These are phyloP conservation scores for Ginglymostoma cirratum DNA, from an alignment of 2,113 vertebrate genomes.

Conservation along the genomic window DNA sequence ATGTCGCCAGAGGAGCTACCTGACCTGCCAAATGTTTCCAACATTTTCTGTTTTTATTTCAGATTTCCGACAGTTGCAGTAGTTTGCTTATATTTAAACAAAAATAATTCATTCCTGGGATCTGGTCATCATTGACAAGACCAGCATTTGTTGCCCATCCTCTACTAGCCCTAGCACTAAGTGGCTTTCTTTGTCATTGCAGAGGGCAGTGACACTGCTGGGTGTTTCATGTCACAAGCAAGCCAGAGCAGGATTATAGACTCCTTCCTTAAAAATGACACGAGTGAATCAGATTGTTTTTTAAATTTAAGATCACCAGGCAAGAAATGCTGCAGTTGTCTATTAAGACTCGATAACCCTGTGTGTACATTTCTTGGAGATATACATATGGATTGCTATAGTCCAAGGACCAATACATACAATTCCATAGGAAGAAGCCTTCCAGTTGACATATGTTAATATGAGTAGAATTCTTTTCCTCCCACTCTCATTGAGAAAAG, in stretches of 20 bases:
- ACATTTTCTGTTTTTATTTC: not conserved
- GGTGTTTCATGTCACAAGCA: no score
- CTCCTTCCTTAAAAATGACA: no score
- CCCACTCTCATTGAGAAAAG: not conserved
- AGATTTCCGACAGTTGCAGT: not conserved
- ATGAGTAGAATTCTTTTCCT: not conserved
- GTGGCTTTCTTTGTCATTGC: no score
- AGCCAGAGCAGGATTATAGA: no score
- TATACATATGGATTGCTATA: not conserved
- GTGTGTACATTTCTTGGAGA: not conserved
- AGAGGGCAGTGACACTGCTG: no score
- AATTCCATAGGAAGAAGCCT: not conserved
- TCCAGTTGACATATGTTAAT: not conserved
- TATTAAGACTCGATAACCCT: not conserved
- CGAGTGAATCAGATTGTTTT: no score
- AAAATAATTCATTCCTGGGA: no score
- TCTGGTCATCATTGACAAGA: no score
- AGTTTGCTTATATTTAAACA: not conserved
- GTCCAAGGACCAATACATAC: not conserved
- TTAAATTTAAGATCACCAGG: no score
- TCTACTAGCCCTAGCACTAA: no score
- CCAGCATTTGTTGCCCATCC: no score
- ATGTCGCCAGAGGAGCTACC: no score
- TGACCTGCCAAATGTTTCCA: not conserved
- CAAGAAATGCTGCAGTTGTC: not conserved